Base-by-base conservation (phyloP, 1,140 invertebrate species). In the Drosophila arizonae region DNA sequence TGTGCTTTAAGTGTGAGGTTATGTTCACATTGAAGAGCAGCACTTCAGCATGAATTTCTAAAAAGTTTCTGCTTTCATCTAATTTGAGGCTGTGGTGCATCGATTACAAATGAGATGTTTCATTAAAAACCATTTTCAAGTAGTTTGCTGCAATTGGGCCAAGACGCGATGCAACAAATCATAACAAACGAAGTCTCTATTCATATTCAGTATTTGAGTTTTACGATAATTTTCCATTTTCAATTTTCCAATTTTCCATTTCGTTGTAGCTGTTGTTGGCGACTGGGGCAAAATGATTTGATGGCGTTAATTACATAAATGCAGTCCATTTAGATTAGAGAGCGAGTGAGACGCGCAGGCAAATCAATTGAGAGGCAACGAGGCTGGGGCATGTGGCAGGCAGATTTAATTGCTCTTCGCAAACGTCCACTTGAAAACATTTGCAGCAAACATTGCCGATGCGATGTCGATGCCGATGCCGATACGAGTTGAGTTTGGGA, bases 301-400 rank as follows among this genome's bases (percentile, higher is more conserved):
- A 75, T 71, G 61, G 61, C 68, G 67, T 75, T 75, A 71, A 75
- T 75, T 75, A 75, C 72, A 71, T 43, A 74, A 75, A 60, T 75
- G 61, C 61, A 65, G 61, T 33, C 72, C 61, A 71, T 75, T 75
- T 75, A 75, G 72, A 75, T 75, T 75, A 61, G 57, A 28, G 21
- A 46, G 43, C 2, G 15, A 8, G 17, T 2, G n/a, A 26, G 21
- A 8, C 2, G 21, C 8, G 2, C 2, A 5, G 33, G 33, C 54
- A 5, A 36, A n/a, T 43, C 13, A 15, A 17, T 15, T 1, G 39
- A 1, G 39, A 11, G 13, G 21, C 15, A 6, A 6, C 6, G 28
- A 10, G 0, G 33, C n/a, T 6, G 26, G n/a, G 24, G 56, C 26
- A 26, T 5, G 26, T 15, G 43, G 15, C 52, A 9, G 26, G 52